phyloP scores from a whole-genome alignment of 2,797 vertebrate species.

The Pseudocheirus occidentalis region DNA sequence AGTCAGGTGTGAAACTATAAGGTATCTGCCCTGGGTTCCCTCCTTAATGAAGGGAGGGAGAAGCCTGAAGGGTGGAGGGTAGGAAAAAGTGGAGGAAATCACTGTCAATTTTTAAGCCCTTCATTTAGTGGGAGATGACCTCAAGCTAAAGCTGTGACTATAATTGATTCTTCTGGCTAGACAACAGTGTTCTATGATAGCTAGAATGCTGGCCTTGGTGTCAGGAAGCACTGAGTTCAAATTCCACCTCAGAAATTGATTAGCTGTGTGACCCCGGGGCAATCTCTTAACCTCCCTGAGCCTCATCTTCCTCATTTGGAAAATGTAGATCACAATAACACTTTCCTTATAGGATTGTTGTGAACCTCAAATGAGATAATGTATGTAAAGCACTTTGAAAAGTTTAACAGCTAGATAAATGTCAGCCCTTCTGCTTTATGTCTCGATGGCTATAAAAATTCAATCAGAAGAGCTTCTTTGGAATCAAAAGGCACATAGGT shows the following conservation, averaged over 20 bases:
- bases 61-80: background rate
- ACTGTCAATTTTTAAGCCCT: background rate
- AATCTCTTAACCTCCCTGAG: background rate
- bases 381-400: background rate
- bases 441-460: constrained; percentile 52
- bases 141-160: background rate
- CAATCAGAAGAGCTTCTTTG: constrained; percentile 19
- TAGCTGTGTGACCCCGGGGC: background rate
- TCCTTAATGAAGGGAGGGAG: background rate
- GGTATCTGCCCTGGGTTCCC: background rate
- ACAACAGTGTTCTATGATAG: background rate
- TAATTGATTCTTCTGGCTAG: background rate
- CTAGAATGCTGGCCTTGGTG: background rate
- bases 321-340: background rate
- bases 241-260: background rate
- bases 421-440: constrained; percentile 7
- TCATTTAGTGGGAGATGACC: constrained; percentile 17
- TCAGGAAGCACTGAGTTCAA: background rate
- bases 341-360: background rate
- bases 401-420: background rate
- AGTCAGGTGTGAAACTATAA: background rate
- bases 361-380: background rate
- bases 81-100: constrained; percentile 33
- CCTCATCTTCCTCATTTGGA: background rate
- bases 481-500: constrained; percentile 18